These are phyloP conservation scores for Drosophila arawakana DNA, from an alignment of 1,140 invertebrate genomes.

Conservation along the genomic window DNA sequence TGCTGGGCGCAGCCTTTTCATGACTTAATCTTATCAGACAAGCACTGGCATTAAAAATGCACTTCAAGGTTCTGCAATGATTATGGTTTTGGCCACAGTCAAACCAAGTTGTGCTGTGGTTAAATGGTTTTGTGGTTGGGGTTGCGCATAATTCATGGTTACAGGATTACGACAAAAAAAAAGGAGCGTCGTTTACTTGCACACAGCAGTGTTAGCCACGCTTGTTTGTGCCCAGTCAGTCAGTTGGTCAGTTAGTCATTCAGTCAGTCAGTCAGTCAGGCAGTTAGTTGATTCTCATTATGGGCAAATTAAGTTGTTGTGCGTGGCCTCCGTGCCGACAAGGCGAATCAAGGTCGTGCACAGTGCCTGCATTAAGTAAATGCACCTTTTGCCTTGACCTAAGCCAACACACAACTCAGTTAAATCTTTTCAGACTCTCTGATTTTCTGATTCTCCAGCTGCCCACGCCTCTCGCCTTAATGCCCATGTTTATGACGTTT, in stretches of 20 bases:
- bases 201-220: no score
- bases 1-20: conserved; percentile 64
- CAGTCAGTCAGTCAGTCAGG: conserved; percentile 47
- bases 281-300: conserved; percentile 50
- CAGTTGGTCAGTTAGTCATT: conserved; percentile 55
- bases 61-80: conserved; percentile 73
- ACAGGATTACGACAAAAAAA: conserved; percentile 64
- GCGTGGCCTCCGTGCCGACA: conserved; percentile 38
- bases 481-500: conserved; percentile 64
- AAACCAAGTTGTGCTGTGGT: conserved; percentile 62
- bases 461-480: conserved; percentile 60
- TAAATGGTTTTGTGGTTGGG: conserved; percentile 68
- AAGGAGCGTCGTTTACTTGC: conserved; percentile 19
- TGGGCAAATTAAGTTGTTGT: conserved; percentile 73
- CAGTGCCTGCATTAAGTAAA: conserved; percentile 36
- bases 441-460: conserved; percentile 35
- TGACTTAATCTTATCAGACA: conserved; percentile 82
- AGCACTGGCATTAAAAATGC: conserved; percentile 82
- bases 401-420: conserved; percentile 29
- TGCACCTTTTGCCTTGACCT: conserved; percentile 63
- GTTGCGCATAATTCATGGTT: conserved; percentile 75
- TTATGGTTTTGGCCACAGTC: conserved; percentile 5
- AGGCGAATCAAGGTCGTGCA: conserved; percentile 62
- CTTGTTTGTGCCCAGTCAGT: conserved; percentile 65
- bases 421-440: conserved; percentile 21